phyloP scores from a whole-genome alignment of 1,140 invertebrate genomes.

The Bombyx mandarina region DNA sequence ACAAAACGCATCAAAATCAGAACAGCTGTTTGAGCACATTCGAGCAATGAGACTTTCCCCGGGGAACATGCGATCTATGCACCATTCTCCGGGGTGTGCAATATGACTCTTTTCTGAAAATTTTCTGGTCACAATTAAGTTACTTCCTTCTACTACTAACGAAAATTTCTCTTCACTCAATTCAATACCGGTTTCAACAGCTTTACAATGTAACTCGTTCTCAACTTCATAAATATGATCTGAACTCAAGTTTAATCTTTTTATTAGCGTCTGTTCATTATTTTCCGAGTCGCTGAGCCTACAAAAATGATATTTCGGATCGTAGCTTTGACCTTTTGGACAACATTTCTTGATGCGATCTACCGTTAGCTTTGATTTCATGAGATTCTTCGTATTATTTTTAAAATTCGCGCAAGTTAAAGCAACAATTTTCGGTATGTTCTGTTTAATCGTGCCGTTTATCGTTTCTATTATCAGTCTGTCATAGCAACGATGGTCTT shows the following conservation, averaged over 20 bases:
- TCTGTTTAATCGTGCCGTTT: slow-evolving; percentile 34
- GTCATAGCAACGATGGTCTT: slow-evolving; percentile 39
- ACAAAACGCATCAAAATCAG: slow-evolving; percentile 43
- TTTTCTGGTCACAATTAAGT: slow-evolving; percentile 24
- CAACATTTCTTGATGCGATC: slow-evolving; percentile 48
- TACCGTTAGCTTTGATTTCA: slow-evolving; percentile 22
- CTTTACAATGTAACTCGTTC: slow-evolving; percentile 40
- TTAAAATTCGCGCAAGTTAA: slow-evolving; percentile 30
- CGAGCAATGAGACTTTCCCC: slow-evolving; percentile 33
- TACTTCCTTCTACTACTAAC: slow-evolving; percentile 28
- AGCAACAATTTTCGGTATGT: slow-evolving; percentile 43
- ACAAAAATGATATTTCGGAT: slow-evolving; percentile 33
- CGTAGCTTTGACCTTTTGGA: slow-evolving; percentile 35
- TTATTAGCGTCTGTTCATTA: slow-evolving; percentile 24
- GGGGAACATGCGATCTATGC: slow-evolving; percentile 40
- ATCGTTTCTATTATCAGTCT: slow-evolving; percentile 35
- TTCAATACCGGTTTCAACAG: slow-evolving; percentile 40
- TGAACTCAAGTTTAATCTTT: slow-evolving; percentile 19
- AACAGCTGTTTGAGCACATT: slow-evolving; percentile 41
- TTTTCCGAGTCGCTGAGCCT: slow-evolving; percentile 16
- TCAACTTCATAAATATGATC: slow-evolving; percentile 40
- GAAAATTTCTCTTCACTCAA: slow-evolving; percentile 28
- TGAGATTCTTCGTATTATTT: slow-evolving; percentile 20
- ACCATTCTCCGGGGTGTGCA: slow-evolving; percentile 47
- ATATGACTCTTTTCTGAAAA: slow-evolving; percentile 13